Conservation (phyloP, 2,113 vertebrate species). For the Seriola aureovittata region DNA sequence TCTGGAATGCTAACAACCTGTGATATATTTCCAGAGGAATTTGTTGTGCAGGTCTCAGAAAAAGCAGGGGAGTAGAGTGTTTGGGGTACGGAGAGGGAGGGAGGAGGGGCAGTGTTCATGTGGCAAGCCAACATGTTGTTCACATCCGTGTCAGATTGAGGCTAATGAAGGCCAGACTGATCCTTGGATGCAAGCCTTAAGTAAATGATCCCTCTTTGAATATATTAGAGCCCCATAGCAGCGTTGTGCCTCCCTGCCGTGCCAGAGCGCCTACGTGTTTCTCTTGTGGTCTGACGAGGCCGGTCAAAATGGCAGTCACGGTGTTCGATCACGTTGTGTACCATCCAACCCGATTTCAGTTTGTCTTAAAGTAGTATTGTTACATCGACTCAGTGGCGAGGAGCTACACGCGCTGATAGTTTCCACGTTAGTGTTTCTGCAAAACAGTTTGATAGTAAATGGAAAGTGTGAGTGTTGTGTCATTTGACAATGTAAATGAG, state of each 20-base stretch:
- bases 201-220: slow-evolving; percentile 80
- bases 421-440: slow-evolving; percentile 49
- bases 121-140: slow-evolving; percentile 80
- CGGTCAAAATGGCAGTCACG: slow-evolving; percentile 54
- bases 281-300: slow-evolving; percentile 59
- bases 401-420: slow-evolving; percentile 20
- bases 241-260: slow-evolving; percentile 40
- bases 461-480: slow-evolving; percentile 83
- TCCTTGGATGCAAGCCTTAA: slow-evolving; percentile 76
- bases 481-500: slow-evolving; percentile 85
- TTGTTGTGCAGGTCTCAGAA: slow-evolving; percentile 66
- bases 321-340: slow-evolving; percentile 42
- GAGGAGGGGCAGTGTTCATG: slow-evolving; percentile 65
- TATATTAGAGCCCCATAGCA: slow-evolving; percentile 63
- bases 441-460: slow-evolving; percentile 76
- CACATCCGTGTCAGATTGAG: slow-evolving; percentile 80
- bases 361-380: slow-evolving; percentile 1
- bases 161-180: slow-evolving; percentile 81
- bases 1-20: slow-evolving; percentile 82
- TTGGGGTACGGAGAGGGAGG: slow-evolving; percentile 39
- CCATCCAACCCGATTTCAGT: neutral
- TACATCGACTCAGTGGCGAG: neutral
- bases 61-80: slow-evolving; percentile 40
- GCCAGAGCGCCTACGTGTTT: slow-evolving; percentile 33
- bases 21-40: slow-evolving; percentile 80